Evolutionary conservation across 2,113 vertebrate genomes (phyloP).

Genomic region (Hippolais icterina): DNA sequence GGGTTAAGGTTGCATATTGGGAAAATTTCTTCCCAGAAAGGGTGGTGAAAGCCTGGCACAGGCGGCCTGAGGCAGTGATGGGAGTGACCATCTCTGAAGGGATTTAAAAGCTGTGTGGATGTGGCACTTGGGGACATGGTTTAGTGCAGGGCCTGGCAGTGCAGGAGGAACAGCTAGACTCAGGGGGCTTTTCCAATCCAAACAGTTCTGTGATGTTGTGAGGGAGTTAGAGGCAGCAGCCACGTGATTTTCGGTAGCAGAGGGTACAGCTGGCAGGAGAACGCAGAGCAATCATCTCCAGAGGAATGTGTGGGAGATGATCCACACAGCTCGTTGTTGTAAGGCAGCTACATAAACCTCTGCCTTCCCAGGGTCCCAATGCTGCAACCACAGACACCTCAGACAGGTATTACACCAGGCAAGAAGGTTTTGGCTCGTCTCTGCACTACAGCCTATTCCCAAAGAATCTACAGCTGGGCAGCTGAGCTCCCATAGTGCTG

Average conservation of each 20-base stretch:
- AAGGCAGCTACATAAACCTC: background rate
- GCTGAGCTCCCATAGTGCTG: background rate
- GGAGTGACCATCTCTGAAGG: background rate
- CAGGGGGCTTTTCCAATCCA: background rate
- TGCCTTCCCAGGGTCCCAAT: fast-evolving
- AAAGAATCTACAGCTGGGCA: background rate
- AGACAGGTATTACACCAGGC: background rate
- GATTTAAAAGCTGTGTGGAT: background rate
- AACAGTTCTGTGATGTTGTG: background rate
- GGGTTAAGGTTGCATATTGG: background rate
- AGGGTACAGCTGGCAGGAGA: background rate
- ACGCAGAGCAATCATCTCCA: background rate
- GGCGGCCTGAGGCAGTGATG: background rate
- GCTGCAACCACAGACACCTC: background rate
- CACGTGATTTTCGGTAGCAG: background rate
- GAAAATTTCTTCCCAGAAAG: background rate
- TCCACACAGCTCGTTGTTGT: background rate
- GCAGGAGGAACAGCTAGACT: background rate
- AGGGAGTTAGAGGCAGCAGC: background rate
- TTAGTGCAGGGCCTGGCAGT: background rate
- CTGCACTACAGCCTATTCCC: background rate
- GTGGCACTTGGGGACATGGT: background rate
- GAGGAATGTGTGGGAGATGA: background rate
- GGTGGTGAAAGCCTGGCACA: background rate
- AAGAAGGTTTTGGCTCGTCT: background rate